These are phyloP conservation scores for Scaptomyza flava DNA, from an alignment of 2,888 invertebrate species.

Conservation along the genomic window DNA sequence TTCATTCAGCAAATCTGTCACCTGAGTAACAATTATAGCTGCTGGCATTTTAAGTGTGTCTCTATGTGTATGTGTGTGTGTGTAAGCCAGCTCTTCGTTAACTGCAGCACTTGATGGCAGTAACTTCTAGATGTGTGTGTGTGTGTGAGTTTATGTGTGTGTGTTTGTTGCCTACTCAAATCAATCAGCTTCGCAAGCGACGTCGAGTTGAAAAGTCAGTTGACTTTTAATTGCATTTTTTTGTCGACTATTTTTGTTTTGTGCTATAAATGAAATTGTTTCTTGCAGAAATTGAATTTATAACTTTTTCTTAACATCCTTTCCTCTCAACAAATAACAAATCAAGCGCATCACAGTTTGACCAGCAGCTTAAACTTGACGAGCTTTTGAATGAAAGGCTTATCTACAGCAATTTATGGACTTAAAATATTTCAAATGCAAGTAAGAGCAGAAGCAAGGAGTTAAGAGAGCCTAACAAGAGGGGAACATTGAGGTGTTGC, in stretches of 20 bases:
- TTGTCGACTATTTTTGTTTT: background rate
- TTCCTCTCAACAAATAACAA: conserved; percentile 9
- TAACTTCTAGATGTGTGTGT: conserved; percentile 20
- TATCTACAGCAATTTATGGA: too few species aligned
- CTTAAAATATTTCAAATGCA: too few species aligned
- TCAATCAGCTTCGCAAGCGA: conserved; percentile 62
- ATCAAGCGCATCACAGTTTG: conserved; percentile 20
- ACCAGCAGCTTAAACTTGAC: background rate
- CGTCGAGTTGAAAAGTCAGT: conserved; percentile 49
- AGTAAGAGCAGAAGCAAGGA: background rate
- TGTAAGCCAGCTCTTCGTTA: conserved; percentile 54
- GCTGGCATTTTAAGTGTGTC: conserved; percentile 77
- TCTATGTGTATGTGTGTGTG: conserved; percentile 34
- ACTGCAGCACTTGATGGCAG: conserved; percentile 58
- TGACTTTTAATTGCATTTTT: conserved; percentile 58
- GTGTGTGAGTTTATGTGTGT: conserved; percentile 15
- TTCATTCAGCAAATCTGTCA: conserved; percentile 76
- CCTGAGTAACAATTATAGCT: conserved; percentile 81
- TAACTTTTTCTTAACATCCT: background rate
- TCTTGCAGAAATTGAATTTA: conserved; percentile 10
- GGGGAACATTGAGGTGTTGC: background rate
- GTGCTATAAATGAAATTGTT: conserved; percentile 22
- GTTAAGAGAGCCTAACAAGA: background rate
- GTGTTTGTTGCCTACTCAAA: conserved; percentile 39
- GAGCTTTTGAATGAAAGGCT: too few species aligned